A percentile compares a stretch with the other conserved stretches of the same genome.
phyloP scores from a whole-genome alignment of 2,113 vertebrate genomes.

The Vanacampus margaritifer region DNA sequence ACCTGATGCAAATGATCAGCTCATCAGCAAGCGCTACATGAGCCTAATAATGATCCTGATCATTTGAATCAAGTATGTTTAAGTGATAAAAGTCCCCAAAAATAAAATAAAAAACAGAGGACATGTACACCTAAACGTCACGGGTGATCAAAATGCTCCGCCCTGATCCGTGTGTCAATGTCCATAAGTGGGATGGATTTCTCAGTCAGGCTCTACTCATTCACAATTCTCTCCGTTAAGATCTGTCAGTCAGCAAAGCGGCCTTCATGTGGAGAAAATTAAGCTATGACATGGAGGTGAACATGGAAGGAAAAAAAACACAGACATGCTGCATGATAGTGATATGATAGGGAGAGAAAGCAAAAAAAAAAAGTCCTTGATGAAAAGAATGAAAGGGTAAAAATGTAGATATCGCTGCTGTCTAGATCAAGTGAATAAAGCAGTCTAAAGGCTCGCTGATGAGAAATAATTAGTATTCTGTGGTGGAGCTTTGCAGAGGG shows the following conservation, averaged over 20 bases:
- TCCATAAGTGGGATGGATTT: constrained; percentile 40
- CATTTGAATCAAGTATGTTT: no score
- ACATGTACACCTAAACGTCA: background rate
- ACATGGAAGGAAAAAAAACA: background rate
- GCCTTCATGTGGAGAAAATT: constrained; percentile 2
- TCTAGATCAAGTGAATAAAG: constrained; percentile 2
- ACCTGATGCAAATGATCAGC: no score
- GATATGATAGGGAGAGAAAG: background rate
- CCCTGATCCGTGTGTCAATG: constrained; percentile 28
- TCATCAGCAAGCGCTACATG: no score
- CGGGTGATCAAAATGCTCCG: background rate
- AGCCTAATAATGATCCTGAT: no score
- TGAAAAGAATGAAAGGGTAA: background rate
- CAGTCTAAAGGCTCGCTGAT: constrained; percentile 30
- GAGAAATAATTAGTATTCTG: constrained; percentile 52
- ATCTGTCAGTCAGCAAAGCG: constrained; percentile 18
- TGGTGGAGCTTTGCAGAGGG: constrained; percentile 51
- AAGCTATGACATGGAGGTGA: background rate
- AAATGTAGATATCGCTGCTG: background rate
- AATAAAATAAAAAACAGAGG: background rate
- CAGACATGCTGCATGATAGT: background rate
- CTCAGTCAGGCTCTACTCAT: constrained; percentile 46
- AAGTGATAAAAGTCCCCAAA: no score
- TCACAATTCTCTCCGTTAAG: constrained; percentile 50
- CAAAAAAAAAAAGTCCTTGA: background rate